Evolutionary conservation across 1,140 invertebrate genomes (phyloP).

Genomic region (Mamestra configurata): DNA sequence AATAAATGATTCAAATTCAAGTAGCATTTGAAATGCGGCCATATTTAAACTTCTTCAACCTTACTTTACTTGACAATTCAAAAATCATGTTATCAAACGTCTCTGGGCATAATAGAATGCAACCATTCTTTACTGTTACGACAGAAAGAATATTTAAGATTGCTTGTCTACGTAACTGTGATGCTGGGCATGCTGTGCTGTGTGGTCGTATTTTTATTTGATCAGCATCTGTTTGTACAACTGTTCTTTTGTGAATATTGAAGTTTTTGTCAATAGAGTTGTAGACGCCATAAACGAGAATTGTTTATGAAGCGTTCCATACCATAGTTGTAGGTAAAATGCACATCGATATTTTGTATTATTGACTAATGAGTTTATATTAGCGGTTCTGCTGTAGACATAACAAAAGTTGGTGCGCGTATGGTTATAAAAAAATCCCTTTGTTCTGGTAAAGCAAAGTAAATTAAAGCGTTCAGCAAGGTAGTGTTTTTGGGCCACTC

Average conservation of each 20-base stretch:
- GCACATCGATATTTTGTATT: not conserved
- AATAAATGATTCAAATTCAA: not conserved
- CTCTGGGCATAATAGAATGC: slow-evolving; percentile 30
- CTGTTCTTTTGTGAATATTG: slow-evolving; percentile 46
- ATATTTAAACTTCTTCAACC: slow-evolving; percentile 14
- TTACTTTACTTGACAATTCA: slow-evolving; percentile 20
- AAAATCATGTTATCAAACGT: slow-evolving; percentile 46
- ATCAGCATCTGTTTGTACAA: slow-evolving; percentile 37
- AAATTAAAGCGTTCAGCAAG: not conserved
- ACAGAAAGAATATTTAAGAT: slow-evolving; percentile 16
- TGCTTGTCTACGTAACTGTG: slow-evolving; percentile 10
- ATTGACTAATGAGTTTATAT: not conserved
- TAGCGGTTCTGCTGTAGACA: not conserved
- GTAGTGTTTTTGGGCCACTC: slow-evolving; percentile 12
- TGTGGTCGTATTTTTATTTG: slow-evolving; percentile 38
- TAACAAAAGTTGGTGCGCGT: not conserved
- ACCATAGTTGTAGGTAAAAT: not conserved
- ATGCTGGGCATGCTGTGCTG: slow-evolving; percentile 1
- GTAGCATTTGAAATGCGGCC: not conserved
- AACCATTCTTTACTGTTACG: slow-evolving; percentile 31
- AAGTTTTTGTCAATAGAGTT: slow-evolving; percentile 32
- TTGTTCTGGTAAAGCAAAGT: not conserved
- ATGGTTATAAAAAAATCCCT: not conserved
- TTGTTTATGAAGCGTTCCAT: slow-evolving; percentile 15
- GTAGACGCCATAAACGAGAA: not conserved